Percentiles rank a stretch among this genome's conserved stretches.
phyloP scores from a whole-genome alignment of 2,113 vertebrate genomes.

The Tretioscincus oriximinensis region DNA sequence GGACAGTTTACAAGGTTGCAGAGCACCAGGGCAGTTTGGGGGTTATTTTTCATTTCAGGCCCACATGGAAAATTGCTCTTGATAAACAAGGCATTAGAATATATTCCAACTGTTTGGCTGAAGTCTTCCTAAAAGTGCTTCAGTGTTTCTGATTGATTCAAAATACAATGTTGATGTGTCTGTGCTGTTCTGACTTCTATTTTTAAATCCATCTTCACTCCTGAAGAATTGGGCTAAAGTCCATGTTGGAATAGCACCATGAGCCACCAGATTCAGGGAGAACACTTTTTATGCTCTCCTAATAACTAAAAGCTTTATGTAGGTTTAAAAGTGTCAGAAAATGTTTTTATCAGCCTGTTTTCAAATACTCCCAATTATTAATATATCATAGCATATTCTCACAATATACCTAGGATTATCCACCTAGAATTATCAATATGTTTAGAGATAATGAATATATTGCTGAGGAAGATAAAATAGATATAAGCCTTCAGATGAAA shows the following conservation, averaged over 20 bases:
- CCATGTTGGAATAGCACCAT: neutral
- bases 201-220: no score
- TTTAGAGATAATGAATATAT: no score
- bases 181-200: no score
- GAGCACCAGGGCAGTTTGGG: neutral
- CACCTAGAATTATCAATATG: no score
- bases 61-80: conserved; percentile 3
- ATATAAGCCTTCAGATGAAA: no score
- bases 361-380: no score
- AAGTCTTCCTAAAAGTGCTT: neutral
- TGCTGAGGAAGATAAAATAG: no score
- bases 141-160: neutral
- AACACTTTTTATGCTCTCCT: neutral
- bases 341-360: neutral
- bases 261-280: neutral
- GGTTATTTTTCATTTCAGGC: neutral
- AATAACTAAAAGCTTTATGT: neutral
- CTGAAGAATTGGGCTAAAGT: no score
- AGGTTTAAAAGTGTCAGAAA: neutral
- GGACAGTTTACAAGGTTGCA: neutral
- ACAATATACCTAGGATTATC: no score
- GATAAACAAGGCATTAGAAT: neutral
- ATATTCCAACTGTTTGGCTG: neutral
- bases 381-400: no score
- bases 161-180: neutral